These are phyloP conservation scores for Oenanthe melanoleuca DNA, from an alignment of 2,113 vertebrate species.

Conservation along the genomic window DNA sequence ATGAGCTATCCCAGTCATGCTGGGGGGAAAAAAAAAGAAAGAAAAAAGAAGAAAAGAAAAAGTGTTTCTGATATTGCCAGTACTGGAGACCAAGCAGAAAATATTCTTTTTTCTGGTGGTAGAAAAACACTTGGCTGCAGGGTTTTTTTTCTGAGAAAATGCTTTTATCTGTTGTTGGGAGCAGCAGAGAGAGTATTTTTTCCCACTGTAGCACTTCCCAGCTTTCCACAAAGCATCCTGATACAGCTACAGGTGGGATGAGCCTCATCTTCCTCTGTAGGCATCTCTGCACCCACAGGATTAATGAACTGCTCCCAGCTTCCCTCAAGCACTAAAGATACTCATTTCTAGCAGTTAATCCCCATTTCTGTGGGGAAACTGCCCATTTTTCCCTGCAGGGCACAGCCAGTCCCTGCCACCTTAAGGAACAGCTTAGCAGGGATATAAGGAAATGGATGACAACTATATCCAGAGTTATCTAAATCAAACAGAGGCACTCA, in stretches of 20 bases:
- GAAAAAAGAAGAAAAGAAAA: not conserved
- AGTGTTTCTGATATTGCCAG: not conserved
- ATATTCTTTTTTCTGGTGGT: not conserved
- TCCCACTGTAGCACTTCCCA: not conserved
- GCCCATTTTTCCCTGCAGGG: not conserved
- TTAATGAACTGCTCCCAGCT: not conserved
- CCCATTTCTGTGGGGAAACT: not conserved
- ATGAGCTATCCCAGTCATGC: not conserved
- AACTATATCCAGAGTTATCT: not conserved
- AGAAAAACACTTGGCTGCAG: not conserved
- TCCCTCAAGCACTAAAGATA: not conserved
- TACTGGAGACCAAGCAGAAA: not conserved
- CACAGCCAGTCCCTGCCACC: rapidly evolving
- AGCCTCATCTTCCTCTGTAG: not conserved
- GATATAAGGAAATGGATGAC: not conserved
- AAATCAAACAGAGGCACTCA: not conserved
- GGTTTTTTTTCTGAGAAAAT: not conserved
- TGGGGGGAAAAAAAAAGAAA: not conserved
- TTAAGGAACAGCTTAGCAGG: not conserved
- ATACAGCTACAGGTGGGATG: not conserved
- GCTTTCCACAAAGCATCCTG: not conserved
- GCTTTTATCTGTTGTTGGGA: not conserved
- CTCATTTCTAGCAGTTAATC: not conserved
- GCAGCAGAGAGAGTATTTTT: not conserved
- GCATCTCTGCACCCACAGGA: not conserved